phyloP scores from a whole-genome alignment of 2,888 invertebrate genomes.

The Cerastis leucographa region DNA sequence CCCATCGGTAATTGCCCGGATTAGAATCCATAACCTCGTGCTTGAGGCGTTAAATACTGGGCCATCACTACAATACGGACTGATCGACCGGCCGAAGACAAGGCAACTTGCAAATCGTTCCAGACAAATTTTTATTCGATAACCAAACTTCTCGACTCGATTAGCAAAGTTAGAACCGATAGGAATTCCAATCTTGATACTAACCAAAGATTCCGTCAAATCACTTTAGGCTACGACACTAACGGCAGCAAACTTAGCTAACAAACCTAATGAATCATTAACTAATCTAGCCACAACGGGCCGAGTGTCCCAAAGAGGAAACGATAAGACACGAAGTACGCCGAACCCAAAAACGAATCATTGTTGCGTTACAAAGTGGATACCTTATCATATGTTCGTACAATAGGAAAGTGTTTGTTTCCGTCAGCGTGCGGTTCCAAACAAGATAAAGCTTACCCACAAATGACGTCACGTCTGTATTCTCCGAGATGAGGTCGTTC shows the following conservation, averaged over 20 bases:
- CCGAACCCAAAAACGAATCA: slow-evolving; percentile 83
- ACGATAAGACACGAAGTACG: slow-evolving; percentile 80
- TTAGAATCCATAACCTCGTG: not conserved
- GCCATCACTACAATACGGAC: not conserved
- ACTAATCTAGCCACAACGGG: slow-evolving; percentile 83
- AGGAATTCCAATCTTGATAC: slow-evolving; percentile 29
- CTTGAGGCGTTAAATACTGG: not conserved
- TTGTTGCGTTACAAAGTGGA: slow-evolving; percentile 75
- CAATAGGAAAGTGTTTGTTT: slow-evolving; percentile 67
- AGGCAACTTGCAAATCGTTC: not conserved
- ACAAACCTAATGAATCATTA: slow-evolving; percentile 82
- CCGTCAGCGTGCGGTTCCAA: slow-evolving; percentile 50
- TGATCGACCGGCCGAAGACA: not conserved
- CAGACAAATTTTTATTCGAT: slow-evolving; percentile 24
- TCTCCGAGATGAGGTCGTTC: slow-evolving; percentile 13
- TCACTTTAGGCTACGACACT: slow-evolving; percentile 48
- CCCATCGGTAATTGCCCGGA: not conserved
- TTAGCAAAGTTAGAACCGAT: slow-evolving; percentile 33
- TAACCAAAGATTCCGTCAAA: slow-evolving; percentile 42
- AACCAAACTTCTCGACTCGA: slow-evolving; percentile 34
- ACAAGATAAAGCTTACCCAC: slow-evolving; percentile 56
- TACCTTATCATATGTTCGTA: slow-evolving; percentile 79
- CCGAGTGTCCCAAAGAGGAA: slow-evolving; percentile 82
- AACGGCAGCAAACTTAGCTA: slow-evolving; percentile 54
- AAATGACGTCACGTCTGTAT: slow-evolving; percentile 42